Base-by-base conservation (phyloP, 2,888 invertebrate genomes). In the Pseudococcus viburni region DNA sequence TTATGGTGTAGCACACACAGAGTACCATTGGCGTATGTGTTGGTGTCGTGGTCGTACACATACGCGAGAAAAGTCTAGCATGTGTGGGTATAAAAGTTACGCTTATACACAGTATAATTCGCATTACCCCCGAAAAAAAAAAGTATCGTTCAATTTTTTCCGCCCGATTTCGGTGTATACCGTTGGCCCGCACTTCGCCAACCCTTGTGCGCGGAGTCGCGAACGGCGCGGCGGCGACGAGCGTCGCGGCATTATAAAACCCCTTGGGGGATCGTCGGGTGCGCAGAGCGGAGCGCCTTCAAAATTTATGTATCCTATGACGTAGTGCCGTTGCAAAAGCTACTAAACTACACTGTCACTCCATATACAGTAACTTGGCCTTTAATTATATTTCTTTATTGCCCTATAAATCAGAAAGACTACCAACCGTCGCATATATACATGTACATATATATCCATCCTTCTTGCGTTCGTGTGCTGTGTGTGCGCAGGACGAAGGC, bases 371-470 rank as follows among this genome's bases (percentile, higher is more conserved):
- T 88, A 85, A 88, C 85, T 85, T 88, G 88, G 88, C 88, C 88
- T 88, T 88, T 88, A 88, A 88, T 88, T 88, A 88, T 88, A 88
- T 85, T 88, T 88, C 88, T 88, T 88, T 88, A 88, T 88, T 88
- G 88, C 88, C 88, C 88, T 85, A 88, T 88, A 88, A 88, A 88
- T 88, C 88, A 88, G 88, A 85, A 88, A 88, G 80, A 88, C 88
- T 88, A 88, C 77, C 88, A 55, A 88, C 77, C 48, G 48, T 80
- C 83, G 88, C 88, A 55, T 85, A 85, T 85, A 88, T 33, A 33
- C 73, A 17, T 73, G 17, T 73, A 73, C 17, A 33, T 33, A 9
- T 73, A n/a, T 68, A 68, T 68, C 22, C 26, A 59, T 59, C 59
- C 59, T 59, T 59, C 17, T 59, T 59, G 68, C 73, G 73, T 11